These are phyloP conservation scores for Lanius ludovicianus DNA, from an alignment of 2,113 vertebrate species.

Conservation along the genomic window DNA sequence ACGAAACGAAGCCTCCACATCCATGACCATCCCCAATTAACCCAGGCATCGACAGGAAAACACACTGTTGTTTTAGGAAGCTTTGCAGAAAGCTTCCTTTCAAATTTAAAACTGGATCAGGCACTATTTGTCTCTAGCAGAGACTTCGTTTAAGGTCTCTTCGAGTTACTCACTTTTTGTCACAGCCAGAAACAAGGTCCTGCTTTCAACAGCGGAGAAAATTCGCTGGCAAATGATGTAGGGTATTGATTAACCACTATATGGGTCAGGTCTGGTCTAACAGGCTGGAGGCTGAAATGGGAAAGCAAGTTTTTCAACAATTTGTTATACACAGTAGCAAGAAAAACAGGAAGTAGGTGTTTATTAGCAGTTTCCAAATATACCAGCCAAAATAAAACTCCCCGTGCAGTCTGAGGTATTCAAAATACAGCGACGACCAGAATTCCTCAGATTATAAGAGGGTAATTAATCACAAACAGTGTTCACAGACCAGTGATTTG, in stretches of 20 bases:
- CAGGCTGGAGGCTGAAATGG: slow-evolving; percentile 49
- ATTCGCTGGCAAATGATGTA: slow-evolving; percentile 49
- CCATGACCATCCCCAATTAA: background rate
- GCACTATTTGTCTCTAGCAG: background rate
- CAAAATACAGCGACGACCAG: slow-evolving; percentile 74
- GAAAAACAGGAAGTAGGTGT: slow-evolving; percentile 82
- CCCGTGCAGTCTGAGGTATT: slow-evolving; percentile 77
- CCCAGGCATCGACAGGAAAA: background rate
- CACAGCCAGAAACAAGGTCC: slow-evolving; percentile 40
- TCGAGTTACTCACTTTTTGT: background rate
- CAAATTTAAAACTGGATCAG: background rate
- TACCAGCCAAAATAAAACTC: slow-evolving; percentile 82
- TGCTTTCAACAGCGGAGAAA: slow-evolving; percentile 65
- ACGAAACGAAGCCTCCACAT: background rate
- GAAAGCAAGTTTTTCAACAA: slow-evolving; percentile 72
- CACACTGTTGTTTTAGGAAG: background rate
- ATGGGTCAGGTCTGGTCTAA: slow-evolving; percentile 42
- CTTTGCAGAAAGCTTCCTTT: background rate
- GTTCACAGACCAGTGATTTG: slow-evolving; percentile 79
- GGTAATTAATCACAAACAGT: slow-evolving; percentile 81
- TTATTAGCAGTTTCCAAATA: slow-evolving; percentile 83
- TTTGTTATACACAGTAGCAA: slow-evolving; percentile 78
- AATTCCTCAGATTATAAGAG: slow-evolving; percentile 83
- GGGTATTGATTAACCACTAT: slow-evolving; percentile 31
- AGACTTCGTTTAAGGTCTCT: background rate